Conservation (phyloP, 1,140 invertebrate species). For the Antheraea pernyi region DNA sequence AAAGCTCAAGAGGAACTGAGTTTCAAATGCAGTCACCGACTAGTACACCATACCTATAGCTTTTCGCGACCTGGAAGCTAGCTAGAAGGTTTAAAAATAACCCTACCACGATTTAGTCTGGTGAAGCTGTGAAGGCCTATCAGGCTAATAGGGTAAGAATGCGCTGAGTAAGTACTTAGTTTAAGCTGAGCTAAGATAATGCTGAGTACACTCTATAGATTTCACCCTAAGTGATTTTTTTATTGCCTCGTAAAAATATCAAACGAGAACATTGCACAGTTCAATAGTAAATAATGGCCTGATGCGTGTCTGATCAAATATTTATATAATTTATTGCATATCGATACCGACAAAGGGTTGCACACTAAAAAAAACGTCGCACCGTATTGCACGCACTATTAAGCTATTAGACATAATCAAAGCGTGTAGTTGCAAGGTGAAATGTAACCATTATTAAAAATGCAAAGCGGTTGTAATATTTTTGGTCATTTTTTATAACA, state of each 20-base stretch:
- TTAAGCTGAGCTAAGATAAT: no score
- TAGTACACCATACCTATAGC: no score
- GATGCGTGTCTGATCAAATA: constrained; percentile 66
- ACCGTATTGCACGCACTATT: constrained; percentile 51
- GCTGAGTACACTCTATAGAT: no score
- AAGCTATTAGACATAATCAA: constrained; percentile 41
- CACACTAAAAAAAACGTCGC: constrained; percentile 48
- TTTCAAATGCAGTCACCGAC: no score
- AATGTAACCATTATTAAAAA: background rate
- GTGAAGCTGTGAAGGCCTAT: no score
- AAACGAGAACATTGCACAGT: background rate
- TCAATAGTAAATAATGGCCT: background rate
- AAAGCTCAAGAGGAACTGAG: no score
- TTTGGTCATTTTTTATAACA: background rate
- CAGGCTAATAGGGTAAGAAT: no score
- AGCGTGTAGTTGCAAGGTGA: constrained; percentile 23
- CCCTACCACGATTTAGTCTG: no score
- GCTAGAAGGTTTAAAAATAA: no score
- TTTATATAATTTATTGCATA: constrained; percentile 68
- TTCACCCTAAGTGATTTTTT: background rate
- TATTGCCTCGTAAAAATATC: background rate
- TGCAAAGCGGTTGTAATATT: no score
- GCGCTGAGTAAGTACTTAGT: no score
- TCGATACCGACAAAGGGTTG: constrained; percentile 70
- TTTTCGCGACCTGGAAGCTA: no score